A percentile compares a stretch with the other conserved stretches of the same genome.
Conservation (phyloP, 2,888 invertebrate genomes). For the Xestia rhomboidea region DNA sequence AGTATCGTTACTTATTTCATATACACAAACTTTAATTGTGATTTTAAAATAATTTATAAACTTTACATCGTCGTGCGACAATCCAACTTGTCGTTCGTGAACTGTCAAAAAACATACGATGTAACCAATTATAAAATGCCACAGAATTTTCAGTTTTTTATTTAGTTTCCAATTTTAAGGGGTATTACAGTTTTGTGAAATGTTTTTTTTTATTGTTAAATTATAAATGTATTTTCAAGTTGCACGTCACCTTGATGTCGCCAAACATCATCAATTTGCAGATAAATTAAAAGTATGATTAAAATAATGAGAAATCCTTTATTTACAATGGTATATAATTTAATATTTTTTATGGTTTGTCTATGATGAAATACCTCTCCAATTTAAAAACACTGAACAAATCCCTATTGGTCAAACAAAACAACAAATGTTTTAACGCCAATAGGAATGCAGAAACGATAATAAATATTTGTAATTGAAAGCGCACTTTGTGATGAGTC, state of each 20-base stretch:
- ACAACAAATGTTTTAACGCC: conserved; percentile 11
- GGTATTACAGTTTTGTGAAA: no score
- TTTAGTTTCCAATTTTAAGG: not conserved
- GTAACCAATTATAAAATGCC: conserved; percentile 59
- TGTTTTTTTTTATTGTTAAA: not conserved
- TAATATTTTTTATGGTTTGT: conserved; percentile 24
- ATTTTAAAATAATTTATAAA: conserved; percentile 57
- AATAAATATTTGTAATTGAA: conserved; percentile 72
- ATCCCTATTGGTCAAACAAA: conserved; percentile 59
- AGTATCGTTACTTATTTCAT: conserved; percentile 51
- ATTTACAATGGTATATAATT: not conserved
- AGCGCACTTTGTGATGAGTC: conserved; percentile 84
- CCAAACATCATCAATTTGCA: not conserved
- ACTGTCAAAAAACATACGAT: conserved; percentile 61
- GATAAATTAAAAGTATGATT: not conserved
- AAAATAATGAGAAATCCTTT: not conserved
- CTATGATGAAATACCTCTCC: conserved; percentile 43
- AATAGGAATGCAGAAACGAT: conserved; percentile 58
- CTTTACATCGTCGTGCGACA: conserved; percentile 65
- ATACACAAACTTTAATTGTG: conserved; percentile 59
- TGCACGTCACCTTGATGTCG: not conserved
- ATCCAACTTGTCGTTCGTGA: conserved; percentile 61
- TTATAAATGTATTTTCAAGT: not conserved
- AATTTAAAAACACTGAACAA: conserved; percentile 59
- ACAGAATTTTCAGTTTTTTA: not conserved